A percentile compares a stretch with the other conserved stretches of the same genome.
These are phyloP conservation scores for Hydractinia symbiolongicarpus DNA, from an alignment of 30 jellyfish, hydroid and myxozoan genomes.

Conservation along the genomic window DNA sequence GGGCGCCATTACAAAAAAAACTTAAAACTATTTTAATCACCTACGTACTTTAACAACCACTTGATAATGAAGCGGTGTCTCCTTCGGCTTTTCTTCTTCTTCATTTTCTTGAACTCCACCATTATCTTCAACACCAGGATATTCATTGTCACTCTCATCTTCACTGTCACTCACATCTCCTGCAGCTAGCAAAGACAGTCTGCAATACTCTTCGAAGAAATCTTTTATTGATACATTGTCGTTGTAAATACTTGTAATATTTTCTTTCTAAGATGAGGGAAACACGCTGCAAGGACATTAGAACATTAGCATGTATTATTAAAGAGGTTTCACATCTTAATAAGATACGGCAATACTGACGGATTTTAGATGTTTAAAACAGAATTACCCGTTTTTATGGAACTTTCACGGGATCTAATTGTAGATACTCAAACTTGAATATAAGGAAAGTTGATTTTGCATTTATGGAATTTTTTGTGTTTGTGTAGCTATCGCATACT, in stretches of 20 bases:
- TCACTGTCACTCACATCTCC: slow-evolving; percentile 22
- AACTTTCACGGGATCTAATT: no score
- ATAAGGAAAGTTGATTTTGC: no score
- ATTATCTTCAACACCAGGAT: neutral
- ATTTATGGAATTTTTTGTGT: no score
- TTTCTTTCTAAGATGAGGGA: neutral
- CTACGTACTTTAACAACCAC: slow-evolving; percentile 48
- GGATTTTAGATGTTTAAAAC: no score
- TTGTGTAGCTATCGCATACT: no score
- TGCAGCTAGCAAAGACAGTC: neutral
- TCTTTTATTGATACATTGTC: neutral
- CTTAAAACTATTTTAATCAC: no score
- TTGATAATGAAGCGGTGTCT: slow-evolving; percentile 53
- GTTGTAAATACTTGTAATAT: slow-evolving; percentile 7
- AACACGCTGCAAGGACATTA: neutral
- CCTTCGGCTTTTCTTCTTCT: neutral
- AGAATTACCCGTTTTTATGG: no score
- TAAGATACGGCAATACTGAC: no score
- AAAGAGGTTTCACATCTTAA: no score
- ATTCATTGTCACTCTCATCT: neutral
- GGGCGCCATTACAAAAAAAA: no score
- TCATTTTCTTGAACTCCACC: neutral
- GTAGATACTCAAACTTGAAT: no score
- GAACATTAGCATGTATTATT: neutral
- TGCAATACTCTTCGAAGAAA: slow-evolving; percentile 26